Conservation (phyloP, 2,113 vertebrate genomes). For the Eretmochelys imbricata region DNA sequence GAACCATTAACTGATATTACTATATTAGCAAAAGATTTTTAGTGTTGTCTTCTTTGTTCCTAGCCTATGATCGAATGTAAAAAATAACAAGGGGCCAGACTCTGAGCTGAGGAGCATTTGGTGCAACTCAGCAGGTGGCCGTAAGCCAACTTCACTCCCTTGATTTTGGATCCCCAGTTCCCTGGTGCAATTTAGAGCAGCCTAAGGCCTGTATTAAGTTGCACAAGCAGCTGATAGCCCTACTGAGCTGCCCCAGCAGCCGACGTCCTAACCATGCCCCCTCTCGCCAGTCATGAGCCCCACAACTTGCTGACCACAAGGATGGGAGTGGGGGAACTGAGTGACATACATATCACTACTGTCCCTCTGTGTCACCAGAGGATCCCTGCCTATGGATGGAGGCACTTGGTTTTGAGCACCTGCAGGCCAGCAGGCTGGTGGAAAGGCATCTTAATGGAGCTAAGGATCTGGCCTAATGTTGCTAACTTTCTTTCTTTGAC, state of each 20-base stretch:
- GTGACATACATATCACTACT: background rate
- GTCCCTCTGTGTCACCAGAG: background rate
- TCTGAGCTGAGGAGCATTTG: slow-evolving; percentile 3
- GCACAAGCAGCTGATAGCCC: background rate
- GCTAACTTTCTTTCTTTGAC: background rate
- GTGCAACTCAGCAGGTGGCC: background rate
- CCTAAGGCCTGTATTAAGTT: background rate
- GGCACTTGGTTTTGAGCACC: background rate
- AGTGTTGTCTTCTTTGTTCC: background rate
- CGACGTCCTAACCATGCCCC: background rate
- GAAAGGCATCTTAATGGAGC: background rate
- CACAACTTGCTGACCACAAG: background rate
- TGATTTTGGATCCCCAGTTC: background rate
- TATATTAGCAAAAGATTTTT: background rate
- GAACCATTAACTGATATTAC: background rate
- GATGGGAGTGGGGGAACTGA: background rate
- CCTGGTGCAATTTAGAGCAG: background rate
- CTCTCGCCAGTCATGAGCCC: background rate
- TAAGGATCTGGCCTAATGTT: background rate
- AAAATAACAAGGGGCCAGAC: background rate
- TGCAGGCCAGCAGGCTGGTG: background rate
- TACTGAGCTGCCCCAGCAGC: background rate
- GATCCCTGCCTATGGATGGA: background rate
- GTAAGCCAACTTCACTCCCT: background rate
- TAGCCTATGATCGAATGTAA: background rate